Conservation (phyloP, 2,888 invertebrate species). For the Tetrapedia diversipes region DNA sequence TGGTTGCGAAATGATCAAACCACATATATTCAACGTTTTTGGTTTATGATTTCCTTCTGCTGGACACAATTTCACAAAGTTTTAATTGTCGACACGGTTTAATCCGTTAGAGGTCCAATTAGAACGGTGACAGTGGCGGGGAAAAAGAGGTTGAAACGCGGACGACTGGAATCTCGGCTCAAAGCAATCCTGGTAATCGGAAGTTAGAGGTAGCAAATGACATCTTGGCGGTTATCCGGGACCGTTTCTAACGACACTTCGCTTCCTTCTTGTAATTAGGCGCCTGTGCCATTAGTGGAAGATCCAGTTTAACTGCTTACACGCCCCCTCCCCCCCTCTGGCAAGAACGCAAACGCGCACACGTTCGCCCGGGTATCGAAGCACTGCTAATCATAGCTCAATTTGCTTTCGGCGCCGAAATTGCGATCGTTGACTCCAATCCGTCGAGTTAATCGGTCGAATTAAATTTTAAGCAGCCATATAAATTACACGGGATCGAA, state of each 20-base stretch:
- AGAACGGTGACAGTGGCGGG: background rate
- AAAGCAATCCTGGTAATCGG: slow-evolving; percentile 35
- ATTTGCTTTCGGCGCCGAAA: slow-evolving; percentile 5
- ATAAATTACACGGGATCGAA: no score
- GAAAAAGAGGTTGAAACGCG: background rate
- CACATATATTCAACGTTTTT: no score
- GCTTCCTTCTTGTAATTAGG: slow-evolving; percentile 72
- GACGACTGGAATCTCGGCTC: slow-evolving; percentile 14
- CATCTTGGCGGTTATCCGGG: slow-evolving; percentile 60
- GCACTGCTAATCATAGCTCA: slow-evolving; percentile 19
- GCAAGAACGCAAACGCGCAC: slow-evolving; percentile 29
- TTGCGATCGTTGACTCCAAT: background rate
- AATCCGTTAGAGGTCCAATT: background rate
- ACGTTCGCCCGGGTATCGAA: slow-evolving; percentile 1
- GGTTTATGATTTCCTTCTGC: no score
- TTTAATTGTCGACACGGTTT: background rate
- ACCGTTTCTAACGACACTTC: slow-evolving; percentile 64
- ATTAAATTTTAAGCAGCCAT: background rate
- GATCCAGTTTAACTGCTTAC: slow-evolving; percentile 61
- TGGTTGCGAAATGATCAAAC: no score
- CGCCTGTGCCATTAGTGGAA: slow-evolving; percentile 60
- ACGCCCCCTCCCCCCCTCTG: slow-evolving; percentile 38
- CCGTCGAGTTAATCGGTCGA: slow-evolving; percentile 1
- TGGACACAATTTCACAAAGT: background rate
- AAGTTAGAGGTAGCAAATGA: slow-evolving; percentile 48